phyloP scores from a whole-genome alignment of 2,797 vertebrate genomes.

The Platyrinchus mystaceus region DNA sequence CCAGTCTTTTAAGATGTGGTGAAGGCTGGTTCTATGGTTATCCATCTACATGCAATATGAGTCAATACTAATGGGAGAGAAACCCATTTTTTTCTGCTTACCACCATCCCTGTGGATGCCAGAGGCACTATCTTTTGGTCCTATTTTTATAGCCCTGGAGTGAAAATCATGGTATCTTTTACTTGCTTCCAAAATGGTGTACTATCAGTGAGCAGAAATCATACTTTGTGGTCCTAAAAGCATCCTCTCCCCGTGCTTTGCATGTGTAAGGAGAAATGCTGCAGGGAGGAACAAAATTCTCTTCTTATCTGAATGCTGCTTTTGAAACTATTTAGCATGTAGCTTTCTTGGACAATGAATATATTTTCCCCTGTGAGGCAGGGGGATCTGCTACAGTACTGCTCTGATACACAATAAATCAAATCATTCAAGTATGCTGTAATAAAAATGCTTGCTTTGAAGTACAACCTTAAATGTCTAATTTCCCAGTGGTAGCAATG shows the following conservation, averaged over 20 bases:
- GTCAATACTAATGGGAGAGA: not conserved
- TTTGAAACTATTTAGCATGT: constrained; percentile 46
- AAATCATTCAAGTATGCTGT: constrained; percentile 55
- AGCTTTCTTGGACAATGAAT: constrained; percentile 37
- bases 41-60: not conserved
- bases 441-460: constrained; percentile 81
- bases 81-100: not conserved
- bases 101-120: not conserved
- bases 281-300: not conserved
- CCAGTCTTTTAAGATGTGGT: not conserved
- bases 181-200: not conserved
- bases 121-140: not conserved
- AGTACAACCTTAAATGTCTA: constrained; percentile 72
- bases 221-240: not conserved
- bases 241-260: not conserved
- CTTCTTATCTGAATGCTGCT: not conserved
- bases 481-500: constrained; percentile 71
- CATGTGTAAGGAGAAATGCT: not conserved
- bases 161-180: not conserved
- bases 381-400: constrained; percentile 61
- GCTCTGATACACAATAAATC: constrained; percentile 73
- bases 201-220: not conserved
- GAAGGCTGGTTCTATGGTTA: not conserved
- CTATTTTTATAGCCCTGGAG: not conserved
- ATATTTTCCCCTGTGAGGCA: constrained; percentile 44